Conservation (phyloP, 1,140 invertebrate genomes). For the Thereuonema tuberculata region DNA sequence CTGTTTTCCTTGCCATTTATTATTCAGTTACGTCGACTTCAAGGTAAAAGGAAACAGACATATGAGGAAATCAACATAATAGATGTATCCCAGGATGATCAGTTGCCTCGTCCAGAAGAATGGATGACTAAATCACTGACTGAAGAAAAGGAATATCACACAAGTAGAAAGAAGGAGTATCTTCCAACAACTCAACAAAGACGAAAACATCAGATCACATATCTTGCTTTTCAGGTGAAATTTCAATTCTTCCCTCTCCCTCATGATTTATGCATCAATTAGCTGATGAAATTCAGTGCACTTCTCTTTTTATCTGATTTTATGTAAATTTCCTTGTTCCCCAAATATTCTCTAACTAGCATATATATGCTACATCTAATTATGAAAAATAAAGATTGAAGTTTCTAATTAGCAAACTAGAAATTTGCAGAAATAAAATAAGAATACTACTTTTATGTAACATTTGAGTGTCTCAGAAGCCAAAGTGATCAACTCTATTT, state of each 20-base stretch:
- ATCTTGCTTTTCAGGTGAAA: conserved; percentile 67
- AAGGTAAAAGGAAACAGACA: conserved; percentile 34
- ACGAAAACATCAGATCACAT: conserved; percentile 90
- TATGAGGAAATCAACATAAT: conserved; percentile 48
- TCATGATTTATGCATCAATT: neutral
- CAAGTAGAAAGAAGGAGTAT: conserved; percentile 39
- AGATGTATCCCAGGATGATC: conserved; percentile 68
- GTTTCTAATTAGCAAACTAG: neutral
- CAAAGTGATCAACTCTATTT: no score
- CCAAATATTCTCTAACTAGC: neutral
- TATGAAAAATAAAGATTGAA: neutral
- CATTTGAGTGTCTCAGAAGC: no score
- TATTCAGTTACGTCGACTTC: conserved; percentile 35
- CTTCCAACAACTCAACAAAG: conserved; percentile 53
- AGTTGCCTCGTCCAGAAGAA: conserved; percentile 59
- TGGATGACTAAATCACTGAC: conserved; percentile 68
- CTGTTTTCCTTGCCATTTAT: no score
- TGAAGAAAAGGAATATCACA: conserved; percentile 47
- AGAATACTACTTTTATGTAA: no score
- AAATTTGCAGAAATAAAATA: neutral
- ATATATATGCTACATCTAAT: neutral
- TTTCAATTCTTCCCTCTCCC: no score
- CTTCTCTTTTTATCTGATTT: neutral
- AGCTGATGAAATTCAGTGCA: neutral
- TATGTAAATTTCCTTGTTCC: neutral